A percentile compares a stretch with the other conserved stretches of the same genome.
phyloP scores from a whole-genome alignment of 2,797 vertebrate species.

The Gymnothorax reevesii region DNA sequence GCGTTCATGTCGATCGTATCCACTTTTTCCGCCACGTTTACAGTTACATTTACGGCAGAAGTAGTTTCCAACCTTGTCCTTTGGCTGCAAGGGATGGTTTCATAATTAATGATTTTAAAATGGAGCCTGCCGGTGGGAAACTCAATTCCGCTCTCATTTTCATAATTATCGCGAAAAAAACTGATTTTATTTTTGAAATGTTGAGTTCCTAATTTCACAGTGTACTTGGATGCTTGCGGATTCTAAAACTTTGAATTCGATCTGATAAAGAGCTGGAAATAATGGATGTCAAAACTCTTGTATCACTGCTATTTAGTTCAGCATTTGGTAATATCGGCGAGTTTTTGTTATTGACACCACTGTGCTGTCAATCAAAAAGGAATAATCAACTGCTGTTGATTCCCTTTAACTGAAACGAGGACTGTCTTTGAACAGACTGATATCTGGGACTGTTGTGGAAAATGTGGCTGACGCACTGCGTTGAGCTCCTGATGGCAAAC shows the following conservation, averaged over 20 bases:
- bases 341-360: too few relatives aligned
- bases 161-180: not conserved
- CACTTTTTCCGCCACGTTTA: not conserved
- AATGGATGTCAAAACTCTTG: not conserved
- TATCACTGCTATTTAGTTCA: not conserved
- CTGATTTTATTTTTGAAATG: not conserved
- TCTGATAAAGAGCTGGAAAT: not conserved
- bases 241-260: too few relatives aligned
- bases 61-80: slow-evolving; percentile 43
- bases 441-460: slow-evolving; percentile 7
- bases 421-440: not conserved
- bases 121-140: slow-evolving; percentile 38
- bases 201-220: not conserved
- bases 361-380: too few relatives aligned
- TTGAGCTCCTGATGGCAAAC: not conserved
- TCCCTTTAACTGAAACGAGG: not conserved
- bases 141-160: slow-evolving; percentile 1
- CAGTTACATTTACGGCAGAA: not conserved
- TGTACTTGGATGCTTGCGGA: not conserved
- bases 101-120: slow-evolving; percentile 71
- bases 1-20: not conserved
- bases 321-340: too few relatives aligned
- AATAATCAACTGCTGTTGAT: too few relatives aligned
- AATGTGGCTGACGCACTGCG: not conserved
- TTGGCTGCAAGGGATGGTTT: slow-evolving; percentile 52